Base-by-base conservation (phyloP, 2,113 vertebrate genomes). In the Percina caprodes region DNA sequence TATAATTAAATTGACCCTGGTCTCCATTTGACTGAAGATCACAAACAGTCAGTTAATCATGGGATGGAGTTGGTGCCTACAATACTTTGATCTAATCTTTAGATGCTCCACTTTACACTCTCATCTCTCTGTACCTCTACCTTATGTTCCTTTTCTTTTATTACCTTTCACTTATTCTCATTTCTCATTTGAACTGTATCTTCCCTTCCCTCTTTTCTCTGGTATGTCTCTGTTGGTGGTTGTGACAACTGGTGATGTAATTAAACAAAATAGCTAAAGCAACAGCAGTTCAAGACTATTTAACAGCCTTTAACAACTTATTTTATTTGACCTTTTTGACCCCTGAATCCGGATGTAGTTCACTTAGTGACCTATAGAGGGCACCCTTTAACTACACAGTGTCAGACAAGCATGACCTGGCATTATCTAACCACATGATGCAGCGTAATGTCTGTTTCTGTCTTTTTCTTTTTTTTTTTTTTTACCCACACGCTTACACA, bases 281-380 rank as follows among this genome's bases (percentile, higher is more conserved):
- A 73, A 11, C 48, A n/a, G 46, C 35, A 55, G 69, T 42, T 42
- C 54, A n/a, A 14, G 56, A 26, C 74, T 26, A 19, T 7, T n/a
- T 3, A 66, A 18, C 24, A 46, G 18, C 23, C 26, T 33, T n/a
- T n/a, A n/a, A n/a, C n/a, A n/a, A 66, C 30, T 14, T 61, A 69
- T 33, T 21, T 24, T 70, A 6, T 62, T 58, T 82, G 82, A 89
- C 88, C 74, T 79, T 81, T 62, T 60, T 80, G 78, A 85, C 88
- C 83, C 67, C 35, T 35, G 0, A 12, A 51, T 23, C 8, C 52
- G 18, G 23, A 0, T 74, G 74, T 54, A 85, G 75, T 86, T 84
- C 35, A 13, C 3, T 24, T 19, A 18, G 18, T 45, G 51, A 62
- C 75, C 92, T 77, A 87, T 79, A 93, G 93, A 89, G 90, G 92